Base-by-base conservation (phyloP, 2,888 invertebrate species). In the Drosophila ezoana region DNA sequence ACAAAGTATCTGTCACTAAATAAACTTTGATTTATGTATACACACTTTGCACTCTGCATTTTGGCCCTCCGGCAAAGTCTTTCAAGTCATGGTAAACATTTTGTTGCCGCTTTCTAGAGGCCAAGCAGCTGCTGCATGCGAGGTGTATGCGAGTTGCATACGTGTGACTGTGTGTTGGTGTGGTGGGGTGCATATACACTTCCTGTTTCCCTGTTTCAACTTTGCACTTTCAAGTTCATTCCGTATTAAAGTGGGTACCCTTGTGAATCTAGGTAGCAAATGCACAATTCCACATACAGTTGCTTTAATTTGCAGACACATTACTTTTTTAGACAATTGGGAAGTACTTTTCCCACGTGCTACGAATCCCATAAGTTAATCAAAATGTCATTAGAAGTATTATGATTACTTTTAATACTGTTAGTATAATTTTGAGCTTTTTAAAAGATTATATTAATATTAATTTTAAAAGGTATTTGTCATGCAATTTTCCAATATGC, bases 11-110 rank as follows among this genome's bases (percentile, higher is more conserved):
- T 83, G 87, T 77, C 77, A 72, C 83, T 74, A 82, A 83, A 83
- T 79, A 83, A 88, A 86, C 88, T 74, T 82, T 88, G 83, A 83
- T 88, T 88, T 83, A 88, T 88, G 85, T 88, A 79, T 77, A 72
- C 72, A 79, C 82, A 79, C 81, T 78, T 60, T 73, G 62, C 79
- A 60, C 69, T 71, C 51, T 76, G 64, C 63, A 54, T 63, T 81
- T 78, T 66, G 64, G 52, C 56, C 72, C 68, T 33, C 48, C 32
- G 57, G 68, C 60, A 56, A 72, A 72, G 82, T 67, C 79, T 79
- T 81, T 74, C 54, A 81, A 81, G 81, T 81, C 71, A 59, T 64
- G 57, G 68, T 47, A 69, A 77, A 78, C 65, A 72, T 69, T 63
- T 71, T 71, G 59, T 57, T 70, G 77, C 54, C 51, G 54, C 44